phyloP scores from a whole-genome alignment of 2,888 invertebrate species.

The Eucera pruinosa region DNA sequence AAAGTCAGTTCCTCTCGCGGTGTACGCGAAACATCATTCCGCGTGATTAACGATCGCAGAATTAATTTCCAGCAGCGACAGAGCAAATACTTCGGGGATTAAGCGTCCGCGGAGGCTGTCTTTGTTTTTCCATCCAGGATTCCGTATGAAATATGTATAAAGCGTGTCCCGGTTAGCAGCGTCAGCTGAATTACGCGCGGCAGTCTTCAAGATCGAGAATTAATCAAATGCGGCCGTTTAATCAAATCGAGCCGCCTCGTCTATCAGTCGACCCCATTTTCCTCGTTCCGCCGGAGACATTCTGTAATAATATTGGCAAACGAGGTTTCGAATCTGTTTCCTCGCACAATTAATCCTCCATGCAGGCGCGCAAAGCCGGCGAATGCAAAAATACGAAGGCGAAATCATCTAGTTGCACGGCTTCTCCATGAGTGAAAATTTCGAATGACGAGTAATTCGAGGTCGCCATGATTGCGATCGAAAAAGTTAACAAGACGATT shows the following conservation, averaged over 20 bases:
- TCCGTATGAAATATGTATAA: constrained; percentile 51
- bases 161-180: constrained; percentile 20
- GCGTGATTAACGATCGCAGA: constrained; percentile 66
- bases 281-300: background rate
- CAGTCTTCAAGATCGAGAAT: constrained; percentile 21
- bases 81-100: constrained; percentile 61
- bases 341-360: constrained; percentile 1
- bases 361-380: background rate
- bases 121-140: constrained; percentile 47
- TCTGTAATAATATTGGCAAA: constrained; percentile 19
- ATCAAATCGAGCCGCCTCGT: constrained; percentile 24
- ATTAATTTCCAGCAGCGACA: constrained; percentile 64
- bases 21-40: constrained; percentile 59
- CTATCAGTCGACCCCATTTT: background rate
- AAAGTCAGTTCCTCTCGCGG: constrained; percentile 56
- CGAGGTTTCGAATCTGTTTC: constrained; percentile 13
- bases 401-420: too few relatives aligned
- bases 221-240: constrained; percentile 46
- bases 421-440: background rate
- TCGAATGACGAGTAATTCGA: background rate
- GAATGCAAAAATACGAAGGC: background rate
- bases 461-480: constrained; percentile 1
- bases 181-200: constrained; percentile 5
- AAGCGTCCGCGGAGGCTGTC: constrained; percentile 34
- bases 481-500: background rate